Percentiles rank a stretch among this genome's conserved stretches.
phyloP scores from a whole-genome alignment of 92 coral and sea anemone species.

The Galaxea fascicularis region DNA sequence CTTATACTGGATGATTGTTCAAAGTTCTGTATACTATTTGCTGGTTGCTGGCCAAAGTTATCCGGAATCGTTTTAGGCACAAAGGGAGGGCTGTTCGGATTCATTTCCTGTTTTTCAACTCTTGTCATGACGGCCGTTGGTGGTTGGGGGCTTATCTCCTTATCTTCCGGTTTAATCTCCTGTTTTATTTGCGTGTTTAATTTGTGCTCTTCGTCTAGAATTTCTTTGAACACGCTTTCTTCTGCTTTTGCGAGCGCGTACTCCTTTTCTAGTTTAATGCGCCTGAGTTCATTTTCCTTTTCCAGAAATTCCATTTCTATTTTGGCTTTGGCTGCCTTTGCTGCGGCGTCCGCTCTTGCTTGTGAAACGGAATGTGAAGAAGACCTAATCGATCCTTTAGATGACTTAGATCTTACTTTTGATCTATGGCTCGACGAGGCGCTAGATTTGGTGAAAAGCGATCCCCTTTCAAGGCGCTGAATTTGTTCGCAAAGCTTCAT shows the following conservation, averaged over 20 bases:
- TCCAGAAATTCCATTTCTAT: constrained; percentile 11
- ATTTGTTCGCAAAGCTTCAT: constrained; percentile 1
- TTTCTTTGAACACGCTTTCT: constrained; percentile 6
- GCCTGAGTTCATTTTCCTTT: constrained; percentile 9
- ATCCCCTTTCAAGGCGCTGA: not conserved
- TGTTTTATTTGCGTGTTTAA: not conserved
- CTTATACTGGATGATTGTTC: not conserved
- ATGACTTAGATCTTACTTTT: not conserved
- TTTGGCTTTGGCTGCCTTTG: not conserved
- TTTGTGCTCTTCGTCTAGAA: not conserved
- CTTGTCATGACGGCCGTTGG: not conserved
- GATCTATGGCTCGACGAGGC: not conserved
- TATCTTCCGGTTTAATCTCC: constrained; percentile 12
- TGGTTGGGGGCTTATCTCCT: not conserved
- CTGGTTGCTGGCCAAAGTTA: not conserved
- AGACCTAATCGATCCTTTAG: not conserved
- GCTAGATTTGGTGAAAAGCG: not conserved
- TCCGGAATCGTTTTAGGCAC: constrained; percentile 16
- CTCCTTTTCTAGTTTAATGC: constrained; percentile 17
- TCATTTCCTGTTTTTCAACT: not conserved
- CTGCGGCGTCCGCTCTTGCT: constrained; percentile 8
- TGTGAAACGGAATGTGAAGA: not conserved
- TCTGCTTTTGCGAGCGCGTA: constrained; percentile 29
- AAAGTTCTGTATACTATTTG: not conserved
- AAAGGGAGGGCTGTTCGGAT: constrained; percentile 28